Base-by-base conservation (phyloP, 2,888 invertebrate species). In the Vannuccia rotundouncinata region DNA sequence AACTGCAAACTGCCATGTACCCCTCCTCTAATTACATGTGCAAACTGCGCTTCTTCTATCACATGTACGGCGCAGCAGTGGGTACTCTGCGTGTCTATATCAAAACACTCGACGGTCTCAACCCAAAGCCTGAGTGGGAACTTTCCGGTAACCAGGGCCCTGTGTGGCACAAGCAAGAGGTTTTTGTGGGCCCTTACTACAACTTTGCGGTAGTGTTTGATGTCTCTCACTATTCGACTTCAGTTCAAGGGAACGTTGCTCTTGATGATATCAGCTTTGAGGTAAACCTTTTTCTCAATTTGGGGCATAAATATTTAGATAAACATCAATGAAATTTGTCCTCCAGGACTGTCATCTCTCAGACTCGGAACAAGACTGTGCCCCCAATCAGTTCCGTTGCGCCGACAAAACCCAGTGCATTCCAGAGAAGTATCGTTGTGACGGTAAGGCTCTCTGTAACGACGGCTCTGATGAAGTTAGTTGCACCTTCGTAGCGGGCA, bases 181-280 rank as follows among this genome's bases (percentile, higher is more conserved):
- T 75, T n/a, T 31, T 17, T n/a, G 28, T 75, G 2, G 75, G 75
- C 13, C 29, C 31, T 10, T 29, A 2, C 5, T 75, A 27, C 22
- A 17, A 75, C 75, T 75, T 75, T 31, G 31, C 75, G 10, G 31
- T 75, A 1, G 5, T 75, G 10, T 75, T 75, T 27, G 75, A 75
- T 31, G 29, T 31, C 25, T 10, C 29, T 2, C 75, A 75, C 75
- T 31, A 66, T 66, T 22, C 2, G 17, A n/a, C 10, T 27, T 22
- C 22, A 1, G 27, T 29, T n/a, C n/a, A 22, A 5, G 85, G 85
- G 22, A 85, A 84, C 73, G 85, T 85, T 2, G 82, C 84, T 0
- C 79, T 85, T 0, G 85, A 85, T 82, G 85, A 86, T 78, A 83
- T 86, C 1, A 81, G 78, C 0, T 85, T 86, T 78, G 76, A 83